Evolutionary conservation across 2,113 vertebrate species (phyloP).

Genomic region (Peromyscus maniculatus): DNA sequence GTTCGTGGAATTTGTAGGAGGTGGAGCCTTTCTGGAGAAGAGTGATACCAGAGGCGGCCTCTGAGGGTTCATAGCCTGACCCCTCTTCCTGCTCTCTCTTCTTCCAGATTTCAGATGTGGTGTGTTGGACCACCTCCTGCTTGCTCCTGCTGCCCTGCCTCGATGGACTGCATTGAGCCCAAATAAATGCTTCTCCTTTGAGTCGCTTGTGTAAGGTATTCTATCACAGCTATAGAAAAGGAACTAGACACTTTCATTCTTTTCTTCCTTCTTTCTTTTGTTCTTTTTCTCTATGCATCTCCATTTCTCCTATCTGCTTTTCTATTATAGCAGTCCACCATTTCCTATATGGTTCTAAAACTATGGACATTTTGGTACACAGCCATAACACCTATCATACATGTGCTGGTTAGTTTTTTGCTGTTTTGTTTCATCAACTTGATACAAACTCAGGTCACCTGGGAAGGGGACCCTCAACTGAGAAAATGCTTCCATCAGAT

Average conservation of each 20-base stretch:
- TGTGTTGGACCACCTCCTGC: background rate
- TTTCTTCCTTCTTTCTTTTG: background rate
- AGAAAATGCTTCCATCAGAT: background rate
- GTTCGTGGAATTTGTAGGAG: background rate
- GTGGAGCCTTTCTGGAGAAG: background rate
- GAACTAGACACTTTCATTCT: background rate
- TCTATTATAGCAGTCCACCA: background rate
- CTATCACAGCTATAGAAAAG: background rate
- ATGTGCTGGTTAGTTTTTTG: background rate
- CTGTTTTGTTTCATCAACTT: background rate
- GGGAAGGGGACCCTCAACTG: background rate
- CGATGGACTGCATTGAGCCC: background rate
- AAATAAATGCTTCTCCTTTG: background rate
- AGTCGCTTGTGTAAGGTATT: background rate
- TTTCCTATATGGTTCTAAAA: background rate
- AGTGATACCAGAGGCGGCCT: background rate
- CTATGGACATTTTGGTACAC: background rate
- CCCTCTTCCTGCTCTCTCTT: background rate
- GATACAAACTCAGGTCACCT: background rate
- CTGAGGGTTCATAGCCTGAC: background rate
- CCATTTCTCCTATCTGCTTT: background rate
- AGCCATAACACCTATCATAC: background rate
- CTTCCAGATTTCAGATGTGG: background rate
- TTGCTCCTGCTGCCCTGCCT: background rate
- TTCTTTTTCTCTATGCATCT: background rate